Evolutionary conservation across 1,140 invertebrate species (phyloP).

Genomic region (Pemphigus obesinymphae): DNA sequence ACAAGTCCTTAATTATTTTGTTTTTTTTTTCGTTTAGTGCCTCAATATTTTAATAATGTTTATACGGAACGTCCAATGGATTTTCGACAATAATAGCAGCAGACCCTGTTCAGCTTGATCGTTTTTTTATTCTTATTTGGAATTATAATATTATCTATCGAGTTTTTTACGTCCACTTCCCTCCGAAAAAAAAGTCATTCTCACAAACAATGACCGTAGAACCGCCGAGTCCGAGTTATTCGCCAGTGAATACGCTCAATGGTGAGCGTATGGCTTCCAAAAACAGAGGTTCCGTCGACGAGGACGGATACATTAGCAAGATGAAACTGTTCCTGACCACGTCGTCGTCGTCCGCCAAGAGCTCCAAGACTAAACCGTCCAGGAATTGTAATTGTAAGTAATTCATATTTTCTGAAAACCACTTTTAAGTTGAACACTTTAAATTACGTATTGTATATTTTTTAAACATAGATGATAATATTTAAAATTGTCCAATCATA

Average conservation of each 20-base stretch:
- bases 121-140: background rate
- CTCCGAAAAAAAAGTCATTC: too few relatives aligned
- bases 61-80: background rate
- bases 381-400: constrained; percentile 31
- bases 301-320: background rate
- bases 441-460: too few relatives aligned
- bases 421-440: too few relatives aligned
- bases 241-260: background rate
- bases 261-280: background rate
- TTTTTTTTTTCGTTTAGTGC: background rate
- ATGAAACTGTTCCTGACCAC: constrained; percentile 22
- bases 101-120: background rate
- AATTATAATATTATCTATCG: too few relatives aligned
- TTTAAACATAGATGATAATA: background rate
- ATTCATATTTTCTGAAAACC: background rate
- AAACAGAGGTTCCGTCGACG: background rate
- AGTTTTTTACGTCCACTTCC: too few relatives aligned
- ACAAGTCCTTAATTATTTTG: background rate
- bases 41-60: background rate
- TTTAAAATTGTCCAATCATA: background rate
- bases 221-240: background rate
- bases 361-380: background rate
- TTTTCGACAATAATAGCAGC: background rate
- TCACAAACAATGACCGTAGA: background rate
- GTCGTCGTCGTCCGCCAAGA: background rate